phyloP scores from a whole-genome alignment of 1,140 invertebrate genomes.

The Monomorium pharaonis region DNA sequence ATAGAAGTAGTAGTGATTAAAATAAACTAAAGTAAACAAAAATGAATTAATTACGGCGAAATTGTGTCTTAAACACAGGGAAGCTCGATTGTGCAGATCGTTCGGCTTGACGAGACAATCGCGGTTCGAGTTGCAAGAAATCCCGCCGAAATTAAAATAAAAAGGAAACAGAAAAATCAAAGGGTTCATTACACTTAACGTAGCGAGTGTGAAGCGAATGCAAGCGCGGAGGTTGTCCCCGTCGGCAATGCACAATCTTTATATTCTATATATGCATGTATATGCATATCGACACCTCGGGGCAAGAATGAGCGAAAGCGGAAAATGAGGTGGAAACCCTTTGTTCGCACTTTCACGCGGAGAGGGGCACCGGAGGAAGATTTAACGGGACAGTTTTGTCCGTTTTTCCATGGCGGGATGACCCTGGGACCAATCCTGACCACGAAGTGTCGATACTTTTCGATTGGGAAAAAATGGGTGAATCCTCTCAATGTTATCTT shows the following conservation, averaged over 20 bases:
- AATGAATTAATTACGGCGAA: constrained; percentile 78
- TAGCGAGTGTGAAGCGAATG: constrained; percentile 78
- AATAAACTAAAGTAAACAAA: constrained; percentile 81
- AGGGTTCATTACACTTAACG: constrained; percentile 68
- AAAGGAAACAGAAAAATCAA: constrained; percentile 73
- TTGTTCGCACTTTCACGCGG: background rate
- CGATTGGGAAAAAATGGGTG: constrained; percentile 45
- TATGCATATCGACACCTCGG: constrained; percentile 25
- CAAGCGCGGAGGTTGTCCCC: constrained; percentile 79
- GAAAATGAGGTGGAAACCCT: background rate
- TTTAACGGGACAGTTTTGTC: background rate
- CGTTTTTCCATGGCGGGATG: background rate
- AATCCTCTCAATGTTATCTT: constrained; percentile 48
- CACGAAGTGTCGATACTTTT: constrained; percentile 35
- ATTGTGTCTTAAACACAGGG: constrained; percentile 75
- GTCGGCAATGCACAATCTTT: constrained; percentile 76
- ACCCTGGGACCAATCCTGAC: background rate
- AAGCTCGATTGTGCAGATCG: background rate
- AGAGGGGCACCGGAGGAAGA: background rate
- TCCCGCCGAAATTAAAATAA: constrained; percentile 66
- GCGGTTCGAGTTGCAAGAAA: constrained; percentile 15
- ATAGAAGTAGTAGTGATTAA: constrained; percentile 79
- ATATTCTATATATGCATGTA: constrained; percentile 54
- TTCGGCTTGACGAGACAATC: background rate
- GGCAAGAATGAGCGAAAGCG: background rate